Conservation (phyloP, 2,113 vertebrate genomes). For the Chloebia gouldiae region DNA sequence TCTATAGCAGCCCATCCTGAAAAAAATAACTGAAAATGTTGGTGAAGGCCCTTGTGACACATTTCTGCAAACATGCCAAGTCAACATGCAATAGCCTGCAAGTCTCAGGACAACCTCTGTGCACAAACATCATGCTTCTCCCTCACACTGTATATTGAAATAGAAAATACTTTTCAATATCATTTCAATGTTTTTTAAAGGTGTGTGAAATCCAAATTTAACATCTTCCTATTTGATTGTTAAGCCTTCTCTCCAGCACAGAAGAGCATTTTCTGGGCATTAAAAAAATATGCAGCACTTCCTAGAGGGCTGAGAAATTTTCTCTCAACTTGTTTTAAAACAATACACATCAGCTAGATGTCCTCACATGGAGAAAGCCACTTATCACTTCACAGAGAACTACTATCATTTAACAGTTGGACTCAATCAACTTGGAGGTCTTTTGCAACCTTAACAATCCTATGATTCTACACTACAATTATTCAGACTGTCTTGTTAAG, state of each 20-base stretch:
- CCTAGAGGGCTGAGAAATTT: not conserved
- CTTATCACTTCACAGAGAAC: not conserved
- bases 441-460: not conserved
- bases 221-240: accelerated
- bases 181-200: not conserved
- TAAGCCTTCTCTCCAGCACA: not conserved
- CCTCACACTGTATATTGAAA: not conserved
- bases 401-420: not conserved
- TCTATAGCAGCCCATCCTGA: not conserved
- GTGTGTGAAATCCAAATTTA: not conserved
- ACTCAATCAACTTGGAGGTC: not conserved
- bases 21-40: not conserved
- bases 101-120: not conserved
- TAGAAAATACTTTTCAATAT: not conserved
- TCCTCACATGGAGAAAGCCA: not conserved
- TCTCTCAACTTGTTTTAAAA: not conserved
- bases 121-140: not conserved
- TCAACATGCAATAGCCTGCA: not conserved
- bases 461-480: not conserved
- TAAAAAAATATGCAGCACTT: not conserved
- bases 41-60: not conserved
- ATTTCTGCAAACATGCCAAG: not conserved
- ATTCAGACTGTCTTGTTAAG: not conserved
- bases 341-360: not conserved
- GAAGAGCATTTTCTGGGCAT: not conserved